Base-by-base conservation (phyloP, 2,797 vertebrate species). In the Myioborus miniatus region DNA sequence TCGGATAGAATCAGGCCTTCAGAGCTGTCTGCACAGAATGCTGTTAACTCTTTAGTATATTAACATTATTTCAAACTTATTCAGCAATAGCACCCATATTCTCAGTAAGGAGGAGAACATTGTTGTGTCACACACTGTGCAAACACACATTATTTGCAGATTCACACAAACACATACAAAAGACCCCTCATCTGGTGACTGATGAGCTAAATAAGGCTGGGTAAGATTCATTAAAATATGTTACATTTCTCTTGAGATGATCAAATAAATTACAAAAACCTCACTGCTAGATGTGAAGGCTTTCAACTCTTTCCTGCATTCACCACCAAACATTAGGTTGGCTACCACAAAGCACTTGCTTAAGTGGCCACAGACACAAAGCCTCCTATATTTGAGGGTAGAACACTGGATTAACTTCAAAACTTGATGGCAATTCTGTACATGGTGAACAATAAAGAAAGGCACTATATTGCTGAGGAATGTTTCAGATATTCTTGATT, bases 401-500 rank as follows among this genome's bases (percentile, higher is more conserved):
- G 15, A 83, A 32, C 9, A 60, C 76, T 52, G 32, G 59, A 88
- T 39, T 50, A 59, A 32, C 41, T 74, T 87, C 79, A 78, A 80
- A 86, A 72, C 30, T 50, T 23, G 22, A 4, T 41, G 50, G 49
- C 64, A 87, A 60, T 85, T 84, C 79, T 79, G 11, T 36, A 39
- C 29, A 9, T 12, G 23, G 8, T 19, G 2, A 32, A 17, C 52
- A 64, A 76, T 62, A 58, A 91, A 90, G 43, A 77, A 77, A 88
- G 34, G 46, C 44, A 49, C 26, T 80, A 70, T 58, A 18, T 65
- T 10, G 1, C 6, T 76, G 52, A 83, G 59, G 29, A 63, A 19
- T 37, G 68, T 91, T 92, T 91, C 43, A 82, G 68, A 37, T 90
- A 72, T 64, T 84, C 96, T 84, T 89, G 87, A 88, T 72, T 55